Evolutionary conservation across 2,888 invertebrate genomes (phyloP).

Genomic region (Orthosia incerta): DNA sequence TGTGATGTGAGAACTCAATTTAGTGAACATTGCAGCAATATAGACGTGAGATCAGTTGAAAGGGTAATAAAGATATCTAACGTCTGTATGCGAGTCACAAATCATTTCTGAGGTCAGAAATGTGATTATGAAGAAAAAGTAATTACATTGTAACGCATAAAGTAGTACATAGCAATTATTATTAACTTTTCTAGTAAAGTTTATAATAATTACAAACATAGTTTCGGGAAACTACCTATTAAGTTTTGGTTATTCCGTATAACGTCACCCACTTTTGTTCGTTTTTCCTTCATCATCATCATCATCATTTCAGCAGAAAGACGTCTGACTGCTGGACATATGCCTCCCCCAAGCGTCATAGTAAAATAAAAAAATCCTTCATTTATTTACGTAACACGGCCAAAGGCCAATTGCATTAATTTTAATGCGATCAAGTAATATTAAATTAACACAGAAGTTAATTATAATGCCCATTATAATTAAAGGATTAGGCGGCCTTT

Average conservation of each 20-base stretch:
- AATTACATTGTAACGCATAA: constrained; percentile 40
- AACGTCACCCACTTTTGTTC: background rate
- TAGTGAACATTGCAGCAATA: constrained; percentile 80
- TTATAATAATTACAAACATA: constrained; percentile 29
- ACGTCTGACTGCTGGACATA: too few species aligned
- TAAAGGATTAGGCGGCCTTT: background rate
- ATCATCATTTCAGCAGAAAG: too few species aligned
- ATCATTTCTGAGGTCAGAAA: constrained; percentile 65
- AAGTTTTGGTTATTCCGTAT: constrained; percentile 16
- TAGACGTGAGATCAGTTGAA: constrained; percentile 81
- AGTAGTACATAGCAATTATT: constrained; percentile 26
- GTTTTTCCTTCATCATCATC: background rate
- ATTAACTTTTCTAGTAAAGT: constrained; percentile 21
- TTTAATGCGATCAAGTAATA: too few species aligned
- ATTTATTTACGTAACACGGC: too few species aligned
- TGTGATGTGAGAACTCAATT: constrained; percentile 91
- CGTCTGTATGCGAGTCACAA: constrained; percentile 59
- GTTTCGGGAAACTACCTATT: constrained; percentile 19
- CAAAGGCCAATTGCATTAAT: too few species aligned
- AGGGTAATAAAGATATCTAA: constrained; percentile 86
- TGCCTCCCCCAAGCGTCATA: too few species aligned
- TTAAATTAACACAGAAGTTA: background rate
- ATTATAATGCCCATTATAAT: background rate
- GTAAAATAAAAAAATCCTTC: too few species aligned
- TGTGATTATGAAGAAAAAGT: constrained; percentile 45